Conservation (phyloP, 2,797 vertebrate genomes). For the Margarornis squamiger region DNA sequence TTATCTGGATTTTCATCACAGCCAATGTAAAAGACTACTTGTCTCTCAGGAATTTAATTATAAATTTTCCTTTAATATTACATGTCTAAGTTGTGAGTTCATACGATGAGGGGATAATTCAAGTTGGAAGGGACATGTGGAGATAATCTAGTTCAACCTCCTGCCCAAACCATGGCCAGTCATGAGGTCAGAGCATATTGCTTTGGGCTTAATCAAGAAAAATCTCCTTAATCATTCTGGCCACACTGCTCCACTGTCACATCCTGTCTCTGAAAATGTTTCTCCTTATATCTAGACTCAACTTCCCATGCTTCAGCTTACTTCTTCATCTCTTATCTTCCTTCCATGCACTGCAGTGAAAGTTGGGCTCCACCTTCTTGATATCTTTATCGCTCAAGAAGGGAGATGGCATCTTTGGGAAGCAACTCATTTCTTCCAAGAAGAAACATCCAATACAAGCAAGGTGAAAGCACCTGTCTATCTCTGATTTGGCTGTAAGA, state of each 20-base stretch:
- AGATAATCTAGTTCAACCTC: background rate
- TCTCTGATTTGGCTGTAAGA: background rate
- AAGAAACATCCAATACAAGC: background rate
- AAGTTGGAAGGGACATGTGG: background rate
- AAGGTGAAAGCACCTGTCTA: background rate
- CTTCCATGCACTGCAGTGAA: background rate
- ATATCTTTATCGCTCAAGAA: background rate
- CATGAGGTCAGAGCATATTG: background rate
- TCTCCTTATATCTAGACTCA: background rate
- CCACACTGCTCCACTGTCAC: background rate
- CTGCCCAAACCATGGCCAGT: background rate
- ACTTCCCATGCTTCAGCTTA: background rate
- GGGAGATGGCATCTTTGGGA: background rate
- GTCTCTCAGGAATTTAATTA: background rate
- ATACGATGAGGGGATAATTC: background rate
- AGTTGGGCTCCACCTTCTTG: background rate
- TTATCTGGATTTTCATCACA: background rate
- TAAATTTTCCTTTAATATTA: background rate
- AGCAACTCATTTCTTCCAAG: background rate
- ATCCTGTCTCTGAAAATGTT: background rate
- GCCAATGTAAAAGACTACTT: background rate
- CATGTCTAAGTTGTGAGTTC: background rate
- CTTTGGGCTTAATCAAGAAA: background rate
- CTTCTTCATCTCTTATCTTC: background rate
- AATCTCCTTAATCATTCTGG: background rate